These are phyloP conservation scores for Phoebastria nigripes DNA, from an alignment of 2,797 vertebrate species.

Conservation along the genomic window DNA sequence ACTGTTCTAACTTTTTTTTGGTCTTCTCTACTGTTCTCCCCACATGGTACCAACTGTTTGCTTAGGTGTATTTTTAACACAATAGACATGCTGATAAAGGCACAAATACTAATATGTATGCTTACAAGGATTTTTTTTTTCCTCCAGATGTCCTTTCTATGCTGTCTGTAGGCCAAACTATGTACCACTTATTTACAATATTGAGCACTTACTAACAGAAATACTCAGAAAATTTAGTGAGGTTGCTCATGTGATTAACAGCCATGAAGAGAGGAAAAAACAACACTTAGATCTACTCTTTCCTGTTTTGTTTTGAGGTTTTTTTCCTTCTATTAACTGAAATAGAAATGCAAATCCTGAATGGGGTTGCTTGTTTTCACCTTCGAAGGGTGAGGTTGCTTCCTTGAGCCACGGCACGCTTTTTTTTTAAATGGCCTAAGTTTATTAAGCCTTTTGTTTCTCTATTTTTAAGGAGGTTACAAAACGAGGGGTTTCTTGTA, in stretches of 20 bases:
- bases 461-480: not conserved
- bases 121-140: not conserved
- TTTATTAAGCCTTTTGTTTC: not conserved
- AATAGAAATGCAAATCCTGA: not conserved
- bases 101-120: not conserved
- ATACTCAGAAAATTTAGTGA: not conserved
- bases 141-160: not conserved
- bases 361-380: not conserved
- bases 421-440: not conserved
- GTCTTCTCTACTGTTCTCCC: not conserved
- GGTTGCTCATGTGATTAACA: not conserved
- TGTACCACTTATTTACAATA: not conserved
- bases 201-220: not conserved
- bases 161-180: not conserved
- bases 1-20: not conserved
- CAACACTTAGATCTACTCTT: not conserved
- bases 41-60: not conserved
- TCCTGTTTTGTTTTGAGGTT: fast-evolving
- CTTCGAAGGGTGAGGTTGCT: not conserved
- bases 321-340: not conserved
- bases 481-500: not conserved
- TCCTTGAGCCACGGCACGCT: not conserved
- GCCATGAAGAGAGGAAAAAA: not conserved
- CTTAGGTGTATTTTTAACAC: not conserved
- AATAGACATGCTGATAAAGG: not conserved